These are phyloP conservation scores for Cantharis rufa DNA, from an alignment of 2,888 invertebrate species.

Conservation along the genomic window DNA sequence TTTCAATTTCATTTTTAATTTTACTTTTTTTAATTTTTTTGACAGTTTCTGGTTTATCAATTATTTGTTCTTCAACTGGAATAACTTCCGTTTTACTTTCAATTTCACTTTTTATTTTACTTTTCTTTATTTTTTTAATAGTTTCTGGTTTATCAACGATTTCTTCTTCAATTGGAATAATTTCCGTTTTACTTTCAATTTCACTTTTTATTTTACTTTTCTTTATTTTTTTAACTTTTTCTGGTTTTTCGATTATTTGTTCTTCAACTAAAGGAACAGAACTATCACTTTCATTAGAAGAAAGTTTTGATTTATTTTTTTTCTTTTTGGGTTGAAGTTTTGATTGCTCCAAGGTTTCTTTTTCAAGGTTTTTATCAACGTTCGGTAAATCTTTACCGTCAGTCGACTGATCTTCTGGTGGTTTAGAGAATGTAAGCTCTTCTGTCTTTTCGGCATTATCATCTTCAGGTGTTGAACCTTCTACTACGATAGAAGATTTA, in stretches of 20 bases:
- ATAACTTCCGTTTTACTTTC: too few relatives aligned
- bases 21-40: too few relatives aligned
- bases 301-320: constrained; percentile 1
- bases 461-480: neutral
- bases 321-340: neutral
- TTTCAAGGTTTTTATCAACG: neutral
- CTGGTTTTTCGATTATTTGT: neutral
- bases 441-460: constrained; percentile 16
- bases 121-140: too few relatives aligned
- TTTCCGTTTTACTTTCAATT: neutral
- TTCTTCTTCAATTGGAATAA: neutral
- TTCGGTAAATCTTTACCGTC: neutral
- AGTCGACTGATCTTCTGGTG: neutral
- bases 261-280: neutral
- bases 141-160: too few relatives aligned
- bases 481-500: neutral
- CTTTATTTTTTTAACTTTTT: neutral
- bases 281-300: neutral
- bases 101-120: too few relatives aligned
- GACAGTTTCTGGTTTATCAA: neutral
- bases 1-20: too few relatives aligned
- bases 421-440: constrained; percentile 13
- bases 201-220: neutral
- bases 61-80: neutral
- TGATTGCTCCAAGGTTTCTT: neutral